phyloP scores from a whole-genome alignment of 2,797 vertebrate species.

The Cirrhinus molitorella region DNA sequence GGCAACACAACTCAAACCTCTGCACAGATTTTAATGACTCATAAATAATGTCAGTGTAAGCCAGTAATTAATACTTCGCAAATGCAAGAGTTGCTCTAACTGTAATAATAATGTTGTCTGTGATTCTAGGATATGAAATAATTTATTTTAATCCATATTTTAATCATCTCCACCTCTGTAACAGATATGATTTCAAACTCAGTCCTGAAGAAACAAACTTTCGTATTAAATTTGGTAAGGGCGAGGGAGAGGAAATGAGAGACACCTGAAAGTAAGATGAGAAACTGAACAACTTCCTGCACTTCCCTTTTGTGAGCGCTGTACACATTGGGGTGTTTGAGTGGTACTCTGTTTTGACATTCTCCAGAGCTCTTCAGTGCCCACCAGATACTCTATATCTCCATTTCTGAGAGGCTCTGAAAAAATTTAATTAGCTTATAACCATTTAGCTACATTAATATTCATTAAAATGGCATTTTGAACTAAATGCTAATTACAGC shows the following conservation, averaged over 20 bases:
- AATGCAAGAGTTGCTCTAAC: not conserved
- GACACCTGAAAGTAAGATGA: not conserved
- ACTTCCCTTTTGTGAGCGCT: not conserved
- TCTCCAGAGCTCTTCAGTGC: conserved; percentile 38
- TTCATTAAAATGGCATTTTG: conserved; percentile 60
- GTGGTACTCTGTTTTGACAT: conserved; percentile 30
- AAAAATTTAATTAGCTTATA: conserved; percentile 55
- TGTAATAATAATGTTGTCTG: conserved; percentile 7
- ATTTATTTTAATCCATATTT: conserved; percentile 7
- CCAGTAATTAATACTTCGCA: conserved; percentile 25
- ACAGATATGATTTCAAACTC: not conserved
- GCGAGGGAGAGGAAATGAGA: conserved; percentile 13
- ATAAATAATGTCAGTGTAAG: conserved; percentile 10
- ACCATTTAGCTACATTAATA: conserved; percentile 58
- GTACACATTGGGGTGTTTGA: not conserved
- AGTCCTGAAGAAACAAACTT: not conserved
- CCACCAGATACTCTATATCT: conserved; percentile 40
- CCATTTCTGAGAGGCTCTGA: conserved; percentile 36
- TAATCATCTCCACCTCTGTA: not conserved
- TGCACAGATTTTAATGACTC: conserved; percentile 15
- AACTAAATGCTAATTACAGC: conserved; percentile 57
- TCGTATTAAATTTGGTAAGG: not conserved
- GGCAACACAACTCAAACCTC: conserved; percentile 29
- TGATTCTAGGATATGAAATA: conserved; percentile 9
- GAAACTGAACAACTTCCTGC: not conserved